Evolutionary conservation across 2,888 invertebrate species (phyloP).

Genomic region (Meliscaeva auricollis): DNA sequence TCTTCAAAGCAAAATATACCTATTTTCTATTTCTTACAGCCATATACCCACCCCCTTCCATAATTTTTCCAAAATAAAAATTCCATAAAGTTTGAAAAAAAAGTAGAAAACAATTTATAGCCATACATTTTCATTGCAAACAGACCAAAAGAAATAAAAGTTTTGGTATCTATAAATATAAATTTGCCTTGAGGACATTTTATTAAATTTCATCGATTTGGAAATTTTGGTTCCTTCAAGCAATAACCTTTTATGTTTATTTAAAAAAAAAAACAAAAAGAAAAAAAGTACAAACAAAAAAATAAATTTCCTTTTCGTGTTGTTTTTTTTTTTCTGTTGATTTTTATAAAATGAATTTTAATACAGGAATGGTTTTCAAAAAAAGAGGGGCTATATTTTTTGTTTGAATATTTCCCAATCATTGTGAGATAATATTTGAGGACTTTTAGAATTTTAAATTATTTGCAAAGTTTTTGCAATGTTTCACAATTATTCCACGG

Average conservation of each 20-base stretch:
- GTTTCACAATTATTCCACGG: too few relatives aligned
- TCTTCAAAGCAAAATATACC: conserved; percentile 2
- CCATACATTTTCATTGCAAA: conserved; percentile 28
- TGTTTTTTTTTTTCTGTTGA: background rate
- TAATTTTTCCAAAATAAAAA: background rate
- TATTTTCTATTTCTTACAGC: background rate
- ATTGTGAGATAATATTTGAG: too few relatives aligned
- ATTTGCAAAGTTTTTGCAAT: too few relatives aligned
- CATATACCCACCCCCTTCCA: background rate
- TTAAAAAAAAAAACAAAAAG: conserved; percentile 14
- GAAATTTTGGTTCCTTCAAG: conserved; percentile 51
- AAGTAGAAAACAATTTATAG: conserved; percentile 19
- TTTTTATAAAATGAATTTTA: background rate
- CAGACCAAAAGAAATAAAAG: conserved; percentile 21
- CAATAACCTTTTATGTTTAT: conserved; percentile 64
- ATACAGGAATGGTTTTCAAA: too few relatives aligned
- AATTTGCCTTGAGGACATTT: conserved; percentile 17
- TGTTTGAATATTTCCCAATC: too few relatives aligned
- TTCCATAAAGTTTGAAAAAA: background rate
- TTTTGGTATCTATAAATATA: conserved; percentile 4
- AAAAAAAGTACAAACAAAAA: too few relatives aligned
- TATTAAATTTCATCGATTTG: conserved; percentile 61
- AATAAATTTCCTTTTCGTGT: background rate
- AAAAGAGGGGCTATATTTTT: too few relatives aligned
- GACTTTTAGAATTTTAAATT: too few relatives aligned